Evolutionary conservation across 2,113 vertebrate species (phyloP).

Genomic region (Columba janthina): DNA sequence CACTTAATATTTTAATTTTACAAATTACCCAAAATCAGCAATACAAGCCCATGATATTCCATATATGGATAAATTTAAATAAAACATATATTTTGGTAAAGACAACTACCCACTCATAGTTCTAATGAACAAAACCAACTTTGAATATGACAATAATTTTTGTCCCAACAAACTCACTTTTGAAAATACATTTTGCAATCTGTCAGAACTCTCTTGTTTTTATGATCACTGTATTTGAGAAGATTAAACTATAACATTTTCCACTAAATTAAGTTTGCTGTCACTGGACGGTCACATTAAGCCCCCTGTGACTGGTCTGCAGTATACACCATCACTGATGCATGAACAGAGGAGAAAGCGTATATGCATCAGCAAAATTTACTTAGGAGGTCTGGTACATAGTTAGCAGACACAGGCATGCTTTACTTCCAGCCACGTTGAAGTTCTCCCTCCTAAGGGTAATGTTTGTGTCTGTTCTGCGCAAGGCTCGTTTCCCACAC

Average conservation of each 20-base stretch:
- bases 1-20: neutral
- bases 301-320: neutral
- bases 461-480: rapidly evolving
- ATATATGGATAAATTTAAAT: neutral
- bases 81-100: neutral
- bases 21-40: neutral
- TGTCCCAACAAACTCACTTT: neutral
- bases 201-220: neutral
- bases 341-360: neutral
- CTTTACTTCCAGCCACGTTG: neutral
- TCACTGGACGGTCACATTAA: neutral
- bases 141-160: neutral
- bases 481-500: neutral
- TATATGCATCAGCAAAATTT: neutral
- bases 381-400: neutral
- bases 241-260: neutral
- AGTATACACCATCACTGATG: neutral
- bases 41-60: neutral
- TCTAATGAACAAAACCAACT: neutral
- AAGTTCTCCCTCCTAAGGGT: neutral
- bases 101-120: neutral
- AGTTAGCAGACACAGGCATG: rapidly evolving
- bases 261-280: neutral
- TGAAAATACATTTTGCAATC: neutral
- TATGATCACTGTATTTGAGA: neutral